Evolutionary conservation across 2,113 vertebrate genomes (phyloP), one percentile per base, ranked within the genome.

Genomic region (Ploceus nigricollis): DNA sequence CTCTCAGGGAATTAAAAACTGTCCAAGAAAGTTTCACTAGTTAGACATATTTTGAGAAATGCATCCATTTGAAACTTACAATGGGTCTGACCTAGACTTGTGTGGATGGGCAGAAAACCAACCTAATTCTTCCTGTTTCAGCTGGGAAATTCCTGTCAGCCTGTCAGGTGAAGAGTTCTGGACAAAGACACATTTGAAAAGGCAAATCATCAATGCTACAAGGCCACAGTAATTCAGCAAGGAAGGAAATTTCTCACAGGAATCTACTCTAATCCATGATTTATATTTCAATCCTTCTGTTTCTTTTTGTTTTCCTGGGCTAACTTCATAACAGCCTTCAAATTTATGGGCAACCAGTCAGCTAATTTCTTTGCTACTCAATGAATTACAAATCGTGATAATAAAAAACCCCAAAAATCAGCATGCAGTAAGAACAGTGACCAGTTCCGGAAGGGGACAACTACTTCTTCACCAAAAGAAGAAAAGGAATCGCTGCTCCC

Each of bases 401-500:
- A 86, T 50, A 31, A 76, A 79, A 61, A 5, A 2, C 0, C 30
- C 0, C 40, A 25, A 84, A 92, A 88, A 75, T 79, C 78, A 93
- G 90, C 86, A 94, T 89, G 94, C 94, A 94, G 53, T 80, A 94
- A 94, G 82, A 95, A 95, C 90, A 95, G 92, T 76, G 93, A 84
- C 64, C 81, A 76, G 91, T 76, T 82, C 94, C 64, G 63, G 48
- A 90, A 88, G 42, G 50, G 69, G 45, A 77, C 51, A 86, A 92
- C 51, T 63, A 56, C 69, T 71, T 92, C 57, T 86, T 93, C 73
- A 89, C 15, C 42, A 82, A 72, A 94, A 89, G 63, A 90, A 87
- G 82, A 72, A 90, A 96, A 54, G 78, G 66, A 97, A 96, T 89
- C n/a, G 73, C 70, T 93, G 91, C 94, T 96, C 88, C 94, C 95